Evolutionary conservation across 2,113 vertebrate species (phyloP), one percentile per base, ranked within the genome.

Genomic region (Varanus salvator): DNA sequence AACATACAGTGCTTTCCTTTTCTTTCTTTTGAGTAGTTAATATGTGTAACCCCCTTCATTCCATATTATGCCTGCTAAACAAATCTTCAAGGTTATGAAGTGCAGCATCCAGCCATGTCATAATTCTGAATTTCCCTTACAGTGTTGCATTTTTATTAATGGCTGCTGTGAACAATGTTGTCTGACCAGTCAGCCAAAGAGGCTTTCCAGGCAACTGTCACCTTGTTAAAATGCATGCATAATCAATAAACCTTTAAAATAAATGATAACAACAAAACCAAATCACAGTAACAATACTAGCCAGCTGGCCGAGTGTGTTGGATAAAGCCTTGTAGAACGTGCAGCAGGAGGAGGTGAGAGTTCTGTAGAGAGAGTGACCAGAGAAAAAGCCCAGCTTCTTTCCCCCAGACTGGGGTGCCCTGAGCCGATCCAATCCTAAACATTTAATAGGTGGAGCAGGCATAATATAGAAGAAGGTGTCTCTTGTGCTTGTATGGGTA

Each of bases 1-100:
- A 91, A 90, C 80, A 77, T 92, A 90, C 81, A 29, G 78, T 90
- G 71, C 88, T 92, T 81, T 91, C 75, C 25, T 0, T 0, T 90
- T 86, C 84, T 38, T 0, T 84, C 85, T 80, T 88, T 54, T 87
- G 84, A 48, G 69, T 74, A 19, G 68, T 44, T 76, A 50, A 17
- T 83, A 76, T 71, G 31, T 93, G 66, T 57, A 83, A 80, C 25
- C n/a, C 60, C 64, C 71, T 82, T 54, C 44, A 23, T 80, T 48
- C 75, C 64, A 23, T 64, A 54, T 52, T 27, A 6, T 50, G 14
- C 17, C 66, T 57, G 50, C 71, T 71, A 6, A 84, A 14, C 23
- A n/a, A n/a, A 92, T 87, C 82, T 57, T 2, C 1, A 0, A 52
- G 48, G 23, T 84, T 75, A 38, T 50, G 57, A 3, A 78, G 4